phyloP scores from a whole-genome alignment of 2,888 invertebrate genomes.

The Yponomeuta malinellus region DNA sequence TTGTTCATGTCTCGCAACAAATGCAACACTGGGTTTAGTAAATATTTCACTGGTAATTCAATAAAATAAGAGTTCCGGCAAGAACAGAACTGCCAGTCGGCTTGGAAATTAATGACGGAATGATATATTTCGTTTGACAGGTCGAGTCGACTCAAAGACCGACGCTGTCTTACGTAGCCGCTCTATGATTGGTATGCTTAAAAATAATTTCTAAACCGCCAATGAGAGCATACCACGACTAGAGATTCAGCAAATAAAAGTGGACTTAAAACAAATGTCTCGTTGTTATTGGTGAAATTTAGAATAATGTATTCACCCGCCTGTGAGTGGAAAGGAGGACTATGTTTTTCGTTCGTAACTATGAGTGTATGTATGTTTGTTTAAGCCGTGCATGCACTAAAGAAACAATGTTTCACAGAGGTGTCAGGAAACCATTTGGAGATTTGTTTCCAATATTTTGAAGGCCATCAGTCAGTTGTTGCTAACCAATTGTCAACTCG shows the following conservation, averaged over 20 bases:
- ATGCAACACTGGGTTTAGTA: conserved; percentile 8
- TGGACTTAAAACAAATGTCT: conserved; percentile 40
- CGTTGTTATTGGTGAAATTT: conserved; percentile 38
- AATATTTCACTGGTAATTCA: neutral
- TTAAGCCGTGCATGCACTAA: too few relatives aligned
- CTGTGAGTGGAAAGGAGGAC: too few relatives aligned
- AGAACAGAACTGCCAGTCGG: neutral
- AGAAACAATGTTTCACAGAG: too few relatives aligned
- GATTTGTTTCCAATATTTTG: too few relatives aligned
- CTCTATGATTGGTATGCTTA: conserved; percentile 11
- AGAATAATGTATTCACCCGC: too few relatives aligned
- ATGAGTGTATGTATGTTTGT: too few relatives aligned
- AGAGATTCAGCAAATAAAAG: conserved; percentile 40
- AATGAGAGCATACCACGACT: conserved; percentile 47
- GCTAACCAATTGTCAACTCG: too few relatives aligned
- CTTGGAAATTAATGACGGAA: neutral
- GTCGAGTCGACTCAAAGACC: neutral
- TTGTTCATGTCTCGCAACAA: conserved; percentile 48
- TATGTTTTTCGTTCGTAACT: too few relatives aligned
- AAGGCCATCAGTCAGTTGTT: too few relatives aligned
- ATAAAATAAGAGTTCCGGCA: neutral
- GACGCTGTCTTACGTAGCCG: neutral
- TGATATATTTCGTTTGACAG: neutral
- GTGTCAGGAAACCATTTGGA: too few relatives aligned
- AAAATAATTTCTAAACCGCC: conserved; percentile 22